A percentile compares a stretch with the other conserved stretches of the same genome.
These are phyloP conservation scores for Elaphurus davidianus DNA, from an alignment of 2,113 vertebrate genomes.

Conservation along the genomic window DNA sequence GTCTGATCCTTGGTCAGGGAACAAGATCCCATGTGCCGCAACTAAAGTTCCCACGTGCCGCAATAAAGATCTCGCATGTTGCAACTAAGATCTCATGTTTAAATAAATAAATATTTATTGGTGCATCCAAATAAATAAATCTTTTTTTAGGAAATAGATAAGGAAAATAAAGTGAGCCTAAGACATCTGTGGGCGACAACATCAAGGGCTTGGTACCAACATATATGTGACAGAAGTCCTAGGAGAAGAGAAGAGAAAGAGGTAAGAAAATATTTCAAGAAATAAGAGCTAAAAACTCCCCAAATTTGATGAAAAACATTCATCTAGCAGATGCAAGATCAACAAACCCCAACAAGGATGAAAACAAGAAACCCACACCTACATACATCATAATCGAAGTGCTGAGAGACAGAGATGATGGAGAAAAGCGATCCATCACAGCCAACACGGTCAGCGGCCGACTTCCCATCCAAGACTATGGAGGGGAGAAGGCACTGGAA, in stretches of 20 bases:
- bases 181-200: background rate
- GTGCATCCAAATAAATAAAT: background rate
- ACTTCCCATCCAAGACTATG: too few species aligned
- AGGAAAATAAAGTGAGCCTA: background rate
- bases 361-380: background rate
- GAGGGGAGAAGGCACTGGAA: too few species aligned
- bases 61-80: background rate
- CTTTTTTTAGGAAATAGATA: background rate
- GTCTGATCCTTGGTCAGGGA: background rate
- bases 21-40: background rate
- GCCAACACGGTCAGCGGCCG: rapidly evolving
- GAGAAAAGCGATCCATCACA: background rate
- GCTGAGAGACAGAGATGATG: background rate
- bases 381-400: background rate
- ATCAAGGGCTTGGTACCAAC: background rate
- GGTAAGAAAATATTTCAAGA: background rate
- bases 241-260: background rate
- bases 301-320: background rate
- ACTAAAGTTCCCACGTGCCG: background rate
- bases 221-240: too few species aligned
- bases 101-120: background rate
- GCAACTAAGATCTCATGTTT: background rate
- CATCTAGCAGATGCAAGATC: background rate
- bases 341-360: background rate
- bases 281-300: background rate